These are phyloP conservation scores for Simalia tracyae DNA, from an alignment of 2,797 vertebrate genomes.

Conservation along the genomic window DNA sequence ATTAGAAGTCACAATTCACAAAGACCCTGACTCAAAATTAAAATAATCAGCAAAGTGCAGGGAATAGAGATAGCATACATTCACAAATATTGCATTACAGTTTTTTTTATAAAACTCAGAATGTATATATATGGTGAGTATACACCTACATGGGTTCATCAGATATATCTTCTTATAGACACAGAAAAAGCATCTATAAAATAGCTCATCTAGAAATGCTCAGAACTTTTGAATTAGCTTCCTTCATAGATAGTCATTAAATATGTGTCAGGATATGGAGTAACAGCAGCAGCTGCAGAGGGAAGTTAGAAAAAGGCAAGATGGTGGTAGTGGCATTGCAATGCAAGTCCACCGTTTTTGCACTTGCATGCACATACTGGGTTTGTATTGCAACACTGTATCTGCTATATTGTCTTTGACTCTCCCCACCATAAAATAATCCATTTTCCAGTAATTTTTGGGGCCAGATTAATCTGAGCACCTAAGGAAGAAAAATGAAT, in stretches of 20 bases:
- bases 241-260: background rate
- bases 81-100: background rate
- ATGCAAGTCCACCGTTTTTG: too few species aligned
- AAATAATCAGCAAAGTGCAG: background rate
- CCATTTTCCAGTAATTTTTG: background rate
- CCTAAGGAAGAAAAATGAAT: background rate
- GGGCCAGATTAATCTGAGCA: background rate
- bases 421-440: background rate
- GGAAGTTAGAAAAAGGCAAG: too few species aligned
- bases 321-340: too few species aligned
- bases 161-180: background rate
- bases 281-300: too few species aligned
- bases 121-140: background rate
- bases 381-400: too few species aligned
- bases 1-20: background rate
- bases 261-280: background rate
- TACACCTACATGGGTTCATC: background rate
- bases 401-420: background rate
- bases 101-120: background rate
- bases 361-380: too few species aligned
- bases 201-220: background rate
- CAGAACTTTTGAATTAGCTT: background rate
- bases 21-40: background rate
- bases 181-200: background rate
- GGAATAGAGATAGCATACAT: background rate